Conservation (phyloP, 2,113 vertebrate genomes). For the Lanius ludovicianus region DNA sequence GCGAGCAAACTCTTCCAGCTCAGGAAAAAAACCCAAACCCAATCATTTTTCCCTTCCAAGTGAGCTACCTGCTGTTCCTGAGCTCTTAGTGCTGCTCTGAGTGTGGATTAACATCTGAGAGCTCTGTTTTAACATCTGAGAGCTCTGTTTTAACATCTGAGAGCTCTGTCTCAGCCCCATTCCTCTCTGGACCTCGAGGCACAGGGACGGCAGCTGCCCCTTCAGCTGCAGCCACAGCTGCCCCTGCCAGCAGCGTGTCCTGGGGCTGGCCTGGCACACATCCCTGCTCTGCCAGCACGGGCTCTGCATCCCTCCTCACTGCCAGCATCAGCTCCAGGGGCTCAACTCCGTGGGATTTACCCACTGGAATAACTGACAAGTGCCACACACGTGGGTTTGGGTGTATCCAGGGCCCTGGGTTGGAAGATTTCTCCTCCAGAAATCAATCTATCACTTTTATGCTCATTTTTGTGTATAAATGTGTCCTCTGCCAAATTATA, state of each 20-base stretch:
- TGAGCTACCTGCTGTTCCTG: not conserved
- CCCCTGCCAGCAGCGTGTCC: not conserved
- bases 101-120: not conserved
- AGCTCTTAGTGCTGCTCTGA: not conserved
- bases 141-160: not conserved
- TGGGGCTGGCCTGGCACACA: not conserved
- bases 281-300: fast-evolving
- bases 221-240: not conserved
- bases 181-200: not conserved
- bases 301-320: not conserved
- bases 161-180: not conserved
- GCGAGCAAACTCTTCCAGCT: not conserved
- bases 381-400: fast-evolving
- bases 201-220: not conserved
- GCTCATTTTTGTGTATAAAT: not conserved
- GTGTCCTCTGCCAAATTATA: not conserved
- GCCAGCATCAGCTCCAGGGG: not conserved
- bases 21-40: not conserved
- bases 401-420: fast-evolving
- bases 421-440: fast-evolving
- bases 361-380: fast-evolving
- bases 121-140: not conserved
- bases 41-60: not conserved
- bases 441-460: fast-evolving
- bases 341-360: not conserved